Base-by-base conservation (phyloP, 35 echinoderm and acorn worm species). In the Holothuria glaberrima region DNA sequence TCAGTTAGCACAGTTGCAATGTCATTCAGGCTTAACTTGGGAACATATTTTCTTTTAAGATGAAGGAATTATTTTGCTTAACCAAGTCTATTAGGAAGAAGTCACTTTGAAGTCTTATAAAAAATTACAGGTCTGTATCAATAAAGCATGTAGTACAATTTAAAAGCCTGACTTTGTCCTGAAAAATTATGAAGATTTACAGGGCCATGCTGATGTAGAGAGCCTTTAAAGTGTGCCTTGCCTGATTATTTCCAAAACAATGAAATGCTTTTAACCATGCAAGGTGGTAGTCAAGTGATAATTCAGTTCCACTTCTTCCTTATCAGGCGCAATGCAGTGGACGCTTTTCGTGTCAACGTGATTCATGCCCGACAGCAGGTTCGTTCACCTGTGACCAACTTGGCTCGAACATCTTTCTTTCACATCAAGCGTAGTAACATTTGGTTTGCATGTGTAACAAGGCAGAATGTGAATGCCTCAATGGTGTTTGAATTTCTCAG, bases 401-500 rank as follows among this genome's bases (percentile, higher is more conserved):
- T 99, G 75, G 97, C 97, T 13, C 88, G 97, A 4, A 99, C 97
- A 57, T 95, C 93, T 36, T 99, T 99, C 91, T 99, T 99, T 54
- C 97, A 99, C 93, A 99, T 99, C 88, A 99, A 99, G 86, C 90
- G 93, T 6, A 88, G 87, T 33, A 99, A 99, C 91, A 95, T 99
- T 74, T 99, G 97, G 97, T 86, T 99, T 6, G 97, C 97, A 3
- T 94, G 93, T 17, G 97, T 99, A 18, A 99, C 97, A 6, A 84
- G 91, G 54, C 97, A 99, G 86, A 99, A 99, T 93, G 97, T 99
- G 54, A 99, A 99, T 58, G 97, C 97, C 2, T 83, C 97, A 17
- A 99, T 99, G 97, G 97, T 99, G 54, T 99, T 99, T 90, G 97
- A 99, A 73, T 99, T 99, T 64, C 91, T 99, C 58, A 87, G 88